phyloP scores from a whole-genome alignment of 2,888 invertebrate genomes.

The Euproctis similis region DNA sequence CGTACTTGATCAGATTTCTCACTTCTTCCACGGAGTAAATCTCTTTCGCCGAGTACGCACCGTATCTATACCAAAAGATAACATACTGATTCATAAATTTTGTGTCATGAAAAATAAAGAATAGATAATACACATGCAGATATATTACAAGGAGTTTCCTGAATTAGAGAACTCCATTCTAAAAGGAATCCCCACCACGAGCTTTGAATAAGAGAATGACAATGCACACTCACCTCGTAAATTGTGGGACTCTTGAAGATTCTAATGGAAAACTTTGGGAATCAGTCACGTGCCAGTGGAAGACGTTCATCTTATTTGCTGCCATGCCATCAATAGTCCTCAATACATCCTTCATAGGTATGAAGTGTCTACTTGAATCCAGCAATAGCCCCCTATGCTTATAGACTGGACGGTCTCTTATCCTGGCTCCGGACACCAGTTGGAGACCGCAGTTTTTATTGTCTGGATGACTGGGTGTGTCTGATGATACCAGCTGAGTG shows the following conservation, averaged over 20 bases:
- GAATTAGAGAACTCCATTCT: neutral
- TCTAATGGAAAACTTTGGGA: constrained; percentile 94
- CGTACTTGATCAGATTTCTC: constrained; percentile 82
- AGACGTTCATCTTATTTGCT: constrained; percentile 90
- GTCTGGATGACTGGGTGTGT: constrained; percentile 35
- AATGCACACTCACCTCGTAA: constrained; percentile 82
- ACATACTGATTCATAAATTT: neutral
- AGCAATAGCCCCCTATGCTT: constrained; percentile 90
- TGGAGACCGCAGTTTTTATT: constrained; percentile 69
- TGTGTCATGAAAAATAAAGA: no score
- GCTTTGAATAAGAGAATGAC: no score
- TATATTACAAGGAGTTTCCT: neutral
- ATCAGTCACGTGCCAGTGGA: constrained; percentile 95
- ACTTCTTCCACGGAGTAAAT: constrained; percentile 82
- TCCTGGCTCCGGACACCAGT: constrained; percentile 76
- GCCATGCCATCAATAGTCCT: constrained; percentile 90
- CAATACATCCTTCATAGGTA: constrained; percentile 81
- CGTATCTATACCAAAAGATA: constrained; percentile 70
- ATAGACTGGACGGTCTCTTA: constrained; percentile 87
- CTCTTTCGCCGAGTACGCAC: constrained; percentile 81
- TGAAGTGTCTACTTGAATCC: constrained; percentile 92
- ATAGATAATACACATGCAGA: neutral
- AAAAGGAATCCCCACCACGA: neutral
- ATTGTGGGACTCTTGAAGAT: constrained; percentile 82
- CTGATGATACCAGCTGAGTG: constrained; percentile 77